Percentiles rank a stretch among this genome's conserved stretches.
These are phyloP conservation scores for Diglossa brunneiventris DNA, from an alignment of 2,113 vertebrate genomes.

Conservation along the genomic window DNA sequence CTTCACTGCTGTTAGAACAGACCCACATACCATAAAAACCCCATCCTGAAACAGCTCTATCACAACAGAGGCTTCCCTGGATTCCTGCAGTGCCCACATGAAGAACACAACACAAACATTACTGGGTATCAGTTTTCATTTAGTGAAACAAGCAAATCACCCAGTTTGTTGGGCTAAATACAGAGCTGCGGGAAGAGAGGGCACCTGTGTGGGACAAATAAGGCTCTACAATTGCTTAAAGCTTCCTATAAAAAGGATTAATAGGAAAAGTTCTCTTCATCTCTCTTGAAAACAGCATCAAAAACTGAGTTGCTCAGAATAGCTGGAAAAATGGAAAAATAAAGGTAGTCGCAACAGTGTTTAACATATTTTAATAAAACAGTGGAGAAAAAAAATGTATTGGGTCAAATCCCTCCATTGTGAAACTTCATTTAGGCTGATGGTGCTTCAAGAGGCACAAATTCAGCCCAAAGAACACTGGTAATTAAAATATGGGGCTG, in stretches of 20 bases:
- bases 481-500: constrained; percentile 39
- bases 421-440: neutral
- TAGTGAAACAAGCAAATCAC: neutral
- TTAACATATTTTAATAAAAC: neutral
- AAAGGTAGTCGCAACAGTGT: neutral
- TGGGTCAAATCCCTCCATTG: neutral
- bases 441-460: neutral
- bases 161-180: neutral
- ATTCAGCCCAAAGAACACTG: neutral
- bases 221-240: neutral
- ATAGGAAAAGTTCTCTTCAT: neutral
- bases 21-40: neutral
- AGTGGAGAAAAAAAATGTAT: neutral
- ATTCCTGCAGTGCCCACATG: neutral
- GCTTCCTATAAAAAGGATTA: neutral
- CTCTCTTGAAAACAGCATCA: neutral
- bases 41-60: neutral
- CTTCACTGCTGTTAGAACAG: neutral
- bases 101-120: neutral
- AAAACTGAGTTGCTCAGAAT: neutral
- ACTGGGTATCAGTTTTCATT: neutral
- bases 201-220: neutral
- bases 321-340: neutral
- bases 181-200: neutral
- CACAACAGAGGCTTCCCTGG: neutral